Percentiles rank a stretch among this genome's conserved stretches.
Conservation (phyloP, 2,888 invertebrate genomes). For the Heliconius cydno region DNA sequence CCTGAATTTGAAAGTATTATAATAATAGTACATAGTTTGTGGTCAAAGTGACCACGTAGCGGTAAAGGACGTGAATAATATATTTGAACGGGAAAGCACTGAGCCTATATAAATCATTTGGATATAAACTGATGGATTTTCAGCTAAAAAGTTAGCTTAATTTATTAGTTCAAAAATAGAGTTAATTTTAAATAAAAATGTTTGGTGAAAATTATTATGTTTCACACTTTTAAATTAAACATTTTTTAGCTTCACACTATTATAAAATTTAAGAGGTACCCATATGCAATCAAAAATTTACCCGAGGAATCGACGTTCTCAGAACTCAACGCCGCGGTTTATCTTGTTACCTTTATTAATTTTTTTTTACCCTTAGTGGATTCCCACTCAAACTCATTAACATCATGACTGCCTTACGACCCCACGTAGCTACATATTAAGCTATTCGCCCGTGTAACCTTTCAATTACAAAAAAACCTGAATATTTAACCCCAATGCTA, state of each 20-base stretch:
- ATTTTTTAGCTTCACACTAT: background rate
- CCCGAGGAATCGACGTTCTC: too few species aligned
- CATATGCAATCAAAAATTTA: background rate
- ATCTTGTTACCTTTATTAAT: background rate
- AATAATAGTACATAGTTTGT: constrained; percentile 22
- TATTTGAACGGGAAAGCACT: constrained; percentile 52
- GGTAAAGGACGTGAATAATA: constrained; percentile 46
- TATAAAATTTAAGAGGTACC: too few species aligned
- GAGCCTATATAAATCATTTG: constrained; percentile 50
- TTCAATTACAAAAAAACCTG: background rate
- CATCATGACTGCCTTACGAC: background rate
- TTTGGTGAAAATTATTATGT: background rate
- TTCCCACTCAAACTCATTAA: background rate
- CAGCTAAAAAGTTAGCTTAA: background rate
- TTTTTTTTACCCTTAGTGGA: too few species aligned
- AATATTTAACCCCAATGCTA: background rate
- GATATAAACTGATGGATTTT: constrained; percentile 12
- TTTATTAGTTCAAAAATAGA: background rate
- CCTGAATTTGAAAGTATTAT: constrained; percentile 43
- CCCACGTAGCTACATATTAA: background rate
- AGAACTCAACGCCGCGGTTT: background rate
- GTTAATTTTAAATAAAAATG: too few species aligned
- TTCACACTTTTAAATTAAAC: background rate
- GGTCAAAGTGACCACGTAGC: constrained; percentile 45
- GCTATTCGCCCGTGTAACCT: background rate